A percentile compares a stretch with the other conserved stretches of the same genome.
Conservation (phyloP, 2,797 vertebrate genomes). For the Myripristis murdjan region DNA sequence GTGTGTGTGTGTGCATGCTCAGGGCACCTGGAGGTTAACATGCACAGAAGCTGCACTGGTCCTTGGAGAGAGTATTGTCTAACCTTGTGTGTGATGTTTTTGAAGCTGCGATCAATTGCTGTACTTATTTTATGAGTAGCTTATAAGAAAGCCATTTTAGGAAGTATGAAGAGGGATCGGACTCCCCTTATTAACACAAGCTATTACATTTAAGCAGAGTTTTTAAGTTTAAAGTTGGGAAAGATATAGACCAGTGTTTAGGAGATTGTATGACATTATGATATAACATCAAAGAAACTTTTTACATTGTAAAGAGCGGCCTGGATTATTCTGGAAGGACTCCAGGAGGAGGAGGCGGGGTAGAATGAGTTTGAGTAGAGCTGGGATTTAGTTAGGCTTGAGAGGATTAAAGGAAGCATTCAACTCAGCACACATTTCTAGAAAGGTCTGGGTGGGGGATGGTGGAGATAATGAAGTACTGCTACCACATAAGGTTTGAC, state of each 20-base stretch:
- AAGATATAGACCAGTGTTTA: no score
- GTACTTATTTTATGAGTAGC: background rate
- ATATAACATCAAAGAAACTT: slow-evolving; percentile 19
- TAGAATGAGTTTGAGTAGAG: slow-evolving; percentile 46
- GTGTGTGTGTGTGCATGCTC: slow-evolving; percentile 50
- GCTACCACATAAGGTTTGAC: slow-evolving; percentile 9
- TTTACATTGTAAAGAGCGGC: background rate
- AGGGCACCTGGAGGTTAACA: slow-evolving; percentile 52
- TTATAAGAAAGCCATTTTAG: background rate
- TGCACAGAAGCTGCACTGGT: slow-evolving; percentile 10
- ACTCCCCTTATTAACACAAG: background rate
- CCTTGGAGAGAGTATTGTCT: slow-evolving; percentile 4
- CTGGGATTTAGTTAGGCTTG: slow-evolving; percentile 61
- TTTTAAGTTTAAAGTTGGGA: no score
- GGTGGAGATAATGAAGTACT: slow-evolving; percentile 10
- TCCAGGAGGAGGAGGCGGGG: slow-evolving; percentile 12
- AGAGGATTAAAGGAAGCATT: slow-evolving; percentile 67
- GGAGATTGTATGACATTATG: background rate
- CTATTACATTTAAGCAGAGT: no score
- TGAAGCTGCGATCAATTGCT: slow-evolving; percentile 3
- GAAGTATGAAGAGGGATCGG: background rate
- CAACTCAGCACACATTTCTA: slow-evolving; percentile 55
- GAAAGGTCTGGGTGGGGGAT: slow-evolving; percentile 50
- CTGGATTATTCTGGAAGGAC: slow-evolving; percentile 55
- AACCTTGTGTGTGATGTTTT: slow-evolving; percentile 8